Conservation (phyloP, 2,888 invertebrate genomes). For the Meteorus cinctellus region DNA sequence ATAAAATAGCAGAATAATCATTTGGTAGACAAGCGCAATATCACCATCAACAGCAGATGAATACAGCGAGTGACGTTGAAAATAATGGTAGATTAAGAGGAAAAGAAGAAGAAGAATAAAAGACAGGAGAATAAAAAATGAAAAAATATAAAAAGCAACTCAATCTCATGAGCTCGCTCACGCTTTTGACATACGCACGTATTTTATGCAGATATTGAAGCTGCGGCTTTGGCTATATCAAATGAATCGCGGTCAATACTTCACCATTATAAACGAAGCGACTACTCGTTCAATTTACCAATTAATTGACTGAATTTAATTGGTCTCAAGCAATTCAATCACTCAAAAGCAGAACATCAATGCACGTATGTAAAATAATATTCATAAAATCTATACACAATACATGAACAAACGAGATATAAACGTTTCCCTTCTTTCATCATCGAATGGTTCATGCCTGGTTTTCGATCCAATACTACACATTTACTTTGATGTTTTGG, state of each 20-base stretch:
- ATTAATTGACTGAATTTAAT: neutral
- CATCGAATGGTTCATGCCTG: conserved; percentile 13
- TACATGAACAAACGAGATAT: neutral
- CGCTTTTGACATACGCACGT: conserved; percentile 23
- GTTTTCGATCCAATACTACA: conserved; percentile 17
- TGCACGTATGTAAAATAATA: conserved; percentile 7
- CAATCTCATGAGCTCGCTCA: conserved; percentile 25
- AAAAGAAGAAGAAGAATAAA: conserved; percentile 23
- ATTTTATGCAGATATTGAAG: conserved; percentile 32
- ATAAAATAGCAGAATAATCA: conserved; percentile 59
- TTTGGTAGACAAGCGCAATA: conserved; percentile 64
- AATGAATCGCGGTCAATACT: conserved; percentile 16
- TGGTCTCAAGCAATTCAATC: conserved; percentile 12
- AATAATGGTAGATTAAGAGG: conserved; percentile 32
- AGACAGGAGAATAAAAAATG: conserved; percentile 23
- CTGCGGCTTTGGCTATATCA: conserved; percentile 20
- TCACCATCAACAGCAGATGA: conserved; percentile 61
- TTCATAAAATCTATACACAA: neutral
- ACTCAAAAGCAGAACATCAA: neutral
- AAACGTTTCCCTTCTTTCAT: neutral
- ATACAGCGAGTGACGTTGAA: conserved; percentile 36
- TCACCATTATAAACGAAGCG: neutral
- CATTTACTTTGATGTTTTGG: conserved; percentile 35
- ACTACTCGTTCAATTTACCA: neutral
- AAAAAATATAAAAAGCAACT: conserved; percentile 29